Conservation (phyloP, 2,797 vertebrate species). For the Notoglanidium macrostoma region DNA sequence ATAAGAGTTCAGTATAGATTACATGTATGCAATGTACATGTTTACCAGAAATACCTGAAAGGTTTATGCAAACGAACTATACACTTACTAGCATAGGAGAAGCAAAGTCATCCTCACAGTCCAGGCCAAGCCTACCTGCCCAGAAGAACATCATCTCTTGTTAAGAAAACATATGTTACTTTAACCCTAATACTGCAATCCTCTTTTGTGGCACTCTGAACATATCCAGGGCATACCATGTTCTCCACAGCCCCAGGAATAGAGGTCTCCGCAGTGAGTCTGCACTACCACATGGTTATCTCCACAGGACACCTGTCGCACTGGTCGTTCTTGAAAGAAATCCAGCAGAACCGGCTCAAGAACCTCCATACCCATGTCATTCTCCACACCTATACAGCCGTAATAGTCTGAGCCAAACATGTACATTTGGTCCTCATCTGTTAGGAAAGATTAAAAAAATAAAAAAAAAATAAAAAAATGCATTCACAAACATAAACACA, state of each 20-base stretch:
- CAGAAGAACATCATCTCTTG: conserved; percentile 11
- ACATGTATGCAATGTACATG: not conserved
- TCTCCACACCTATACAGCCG: conserved; percentile 91
- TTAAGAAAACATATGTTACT: not conserved
- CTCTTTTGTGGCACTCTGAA: not conserved
- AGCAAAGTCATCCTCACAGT: conserved; percentile 93
- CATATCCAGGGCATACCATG: conserved; percentile 70
- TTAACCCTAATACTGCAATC: not conserved
- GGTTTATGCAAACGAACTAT: not conserved
- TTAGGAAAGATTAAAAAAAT: conserved; percentile 42
- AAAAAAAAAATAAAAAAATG: conserved; percentile 6
- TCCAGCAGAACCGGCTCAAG: conserved; percentile 88
- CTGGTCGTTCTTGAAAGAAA: conserved; percentile 89
- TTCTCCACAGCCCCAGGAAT: conserved; percentile 95
- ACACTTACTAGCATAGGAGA: conserved; percentile 89
- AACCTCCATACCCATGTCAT: conserved; percentile 81
- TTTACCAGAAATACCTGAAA: not conserved
- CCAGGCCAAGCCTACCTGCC: conserved; percentile 91
- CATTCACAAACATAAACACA: not conserved
- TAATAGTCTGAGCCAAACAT: conserved; percentile 98
- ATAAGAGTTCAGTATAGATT: not conserved
- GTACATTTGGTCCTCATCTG: conserved; percentile 97
- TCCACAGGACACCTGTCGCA: conserved; percentile 93
- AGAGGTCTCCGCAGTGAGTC: conserved; percentile 86
- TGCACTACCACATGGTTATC: conserved; percentile 95